Evolutionary conservation across 2,888 invertebrate species (phyloP), one percentile per base, ranked within the genome.

Genomic region (Syritta pipiens): DNA sequence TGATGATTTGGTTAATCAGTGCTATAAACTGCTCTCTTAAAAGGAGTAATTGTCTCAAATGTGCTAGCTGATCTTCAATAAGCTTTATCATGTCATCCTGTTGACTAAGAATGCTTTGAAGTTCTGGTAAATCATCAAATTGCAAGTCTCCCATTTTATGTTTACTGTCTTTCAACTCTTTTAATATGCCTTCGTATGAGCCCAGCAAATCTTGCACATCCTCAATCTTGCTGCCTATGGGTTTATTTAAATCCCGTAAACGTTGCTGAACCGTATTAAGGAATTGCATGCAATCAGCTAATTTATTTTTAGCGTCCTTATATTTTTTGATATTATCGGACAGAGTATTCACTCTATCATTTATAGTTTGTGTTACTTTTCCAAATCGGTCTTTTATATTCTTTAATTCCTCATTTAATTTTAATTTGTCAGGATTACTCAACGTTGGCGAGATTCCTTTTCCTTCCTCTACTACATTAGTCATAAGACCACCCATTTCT

Each of bases 11-110:
- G 49, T 95, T 95, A 4, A 97, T 93, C 3, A 97, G 89, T 0
- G 94, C 93, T 59, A 96, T 93, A 88, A 96, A 97, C 85, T 97
- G 97, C 86, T 98, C 97, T 9, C 97, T 92, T 6, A 97, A 87
- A 1, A 95, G 86, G 9, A 97, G 86, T 0, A 97, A 90, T 83
- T 95, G 94, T 82, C 95, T 92, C 4, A 97, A 90, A 87, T 92
- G 94, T 0, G 94, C 93, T 82, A 96, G 93, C 88, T 96, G 96
- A 77, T 95, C 95, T 89, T 97, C 96, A 69, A 97, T 94, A 2
- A 93, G 92, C 83, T 93, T 93, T 84, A 96, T 95, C 59, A 97
- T 90, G 84, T 97, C 96, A 84, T 97, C 96, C 88, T 97, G 96
- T 85, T 96, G 94, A 0, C 92, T 91, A 0, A 96, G 86, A 24